Conservation (phyloP, 2,888 invertebrate species). For the Sarcophaga variegata region DNA sequence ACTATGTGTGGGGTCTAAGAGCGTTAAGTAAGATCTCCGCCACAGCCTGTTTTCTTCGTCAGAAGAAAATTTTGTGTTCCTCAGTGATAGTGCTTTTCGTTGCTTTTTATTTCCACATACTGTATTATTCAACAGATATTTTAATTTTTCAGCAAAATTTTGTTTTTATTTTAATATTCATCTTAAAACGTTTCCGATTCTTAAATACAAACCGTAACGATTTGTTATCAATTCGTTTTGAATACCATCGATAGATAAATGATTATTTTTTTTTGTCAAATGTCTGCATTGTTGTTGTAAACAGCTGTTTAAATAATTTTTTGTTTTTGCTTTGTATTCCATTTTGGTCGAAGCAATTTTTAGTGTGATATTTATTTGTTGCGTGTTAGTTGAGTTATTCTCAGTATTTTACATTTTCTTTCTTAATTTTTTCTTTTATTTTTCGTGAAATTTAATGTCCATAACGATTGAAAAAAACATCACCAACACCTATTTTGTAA, state of each 20-base stretch:
- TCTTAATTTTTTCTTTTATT: constrained; percentile 42
- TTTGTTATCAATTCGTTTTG: not conserved
- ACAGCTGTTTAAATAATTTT: constrained; percentile 38
- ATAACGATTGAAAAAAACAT: constrained; percentile 7
- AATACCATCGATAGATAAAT: not conserved
- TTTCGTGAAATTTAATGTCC: constrained; percentile 29
- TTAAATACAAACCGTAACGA: no score
- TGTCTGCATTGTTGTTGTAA: not conserved
- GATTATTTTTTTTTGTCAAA: no score
- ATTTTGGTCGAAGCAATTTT: constrained; percentile 1
- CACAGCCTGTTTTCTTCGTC: no score
- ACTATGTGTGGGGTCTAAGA: no score
- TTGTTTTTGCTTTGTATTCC: constrained; percentile 41
- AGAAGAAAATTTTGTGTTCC: no score
- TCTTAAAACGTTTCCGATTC: no score
- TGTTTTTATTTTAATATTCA: no score
- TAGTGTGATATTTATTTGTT: constrained; percentile 48
- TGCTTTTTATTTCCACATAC: no score
- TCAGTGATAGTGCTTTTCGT: no score
- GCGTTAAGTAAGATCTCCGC: no score
- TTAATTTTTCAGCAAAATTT: no score
- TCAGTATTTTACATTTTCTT: constrained; percentile 31
- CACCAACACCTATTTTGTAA: constrained; percentile 10
- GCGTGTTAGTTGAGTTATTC: constrained; percentile 30
- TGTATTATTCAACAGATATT: no score